phyloP scores from a whole-genome alignment of 2,888 invertebrate species.

The Volucella inanis region DNA sequence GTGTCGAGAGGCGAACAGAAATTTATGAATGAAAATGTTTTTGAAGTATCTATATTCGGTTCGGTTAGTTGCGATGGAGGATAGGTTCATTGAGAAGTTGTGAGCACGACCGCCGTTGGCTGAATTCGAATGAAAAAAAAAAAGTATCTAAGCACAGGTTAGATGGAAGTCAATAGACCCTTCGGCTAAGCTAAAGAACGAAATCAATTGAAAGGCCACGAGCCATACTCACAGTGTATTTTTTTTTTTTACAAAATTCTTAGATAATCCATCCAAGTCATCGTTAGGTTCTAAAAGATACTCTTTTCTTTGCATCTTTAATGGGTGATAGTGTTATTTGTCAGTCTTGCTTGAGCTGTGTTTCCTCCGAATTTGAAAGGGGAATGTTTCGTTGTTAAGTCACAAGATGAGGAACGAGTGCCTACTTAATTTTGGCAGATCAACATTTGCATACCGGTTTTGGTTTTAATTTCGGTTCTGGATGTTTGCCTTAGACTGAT shows the following conservation, averaged over 20 bases:
- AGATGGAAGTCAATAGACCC: conserved; percentile 62
- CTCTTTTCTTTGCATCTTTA: background rate
- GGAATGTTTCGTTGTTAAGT: background rate
- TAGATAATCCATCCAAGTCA: conserved; percentile 9
- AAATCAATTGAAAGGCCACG: conserved; percentile 48
- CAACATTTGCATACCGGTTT: conserved; percentile 39
- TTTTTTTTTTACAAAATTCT: background rate
- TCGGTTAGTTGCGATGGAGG: conserved; percentile 3
- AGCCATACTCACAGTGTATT: conserved; percentile 42
- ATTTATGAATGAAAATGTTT: conserved; percentile 66
- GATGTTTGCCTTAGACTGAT: conserved; percentile 12
- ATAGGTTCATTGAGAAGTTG: conserved; percentile 62
- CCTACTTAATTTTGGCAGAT: conserved; percentile 48
- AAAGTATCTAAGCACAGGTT: conserved; percentile 36
- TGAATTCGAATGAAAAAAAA: background rate
- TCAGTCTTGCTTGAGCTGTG: conserved; percentile 5
- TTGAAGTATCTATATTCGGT: conserved; percentile 30
- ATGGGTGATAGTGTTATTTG: conserved; percentile 14
- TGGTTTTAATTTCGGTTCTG: background rate
- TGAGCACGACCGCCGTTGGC: conserved; percentile 52
- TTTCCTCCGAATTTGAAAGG: conserved; percentile 22
- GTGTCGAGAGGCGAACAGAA: conserved; percentile 11
- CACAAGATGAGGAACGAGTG: conserved; percentile 9
- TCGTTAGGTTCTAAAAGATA: conserved; percentile 10
- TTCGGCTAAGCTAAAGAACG: conserved; percentile 31